These are phyloP conservation scores for Notodromas monacha DNA, from an alignment of 2,888 invertebrate species.

Conservation along the genomic window DNA sequence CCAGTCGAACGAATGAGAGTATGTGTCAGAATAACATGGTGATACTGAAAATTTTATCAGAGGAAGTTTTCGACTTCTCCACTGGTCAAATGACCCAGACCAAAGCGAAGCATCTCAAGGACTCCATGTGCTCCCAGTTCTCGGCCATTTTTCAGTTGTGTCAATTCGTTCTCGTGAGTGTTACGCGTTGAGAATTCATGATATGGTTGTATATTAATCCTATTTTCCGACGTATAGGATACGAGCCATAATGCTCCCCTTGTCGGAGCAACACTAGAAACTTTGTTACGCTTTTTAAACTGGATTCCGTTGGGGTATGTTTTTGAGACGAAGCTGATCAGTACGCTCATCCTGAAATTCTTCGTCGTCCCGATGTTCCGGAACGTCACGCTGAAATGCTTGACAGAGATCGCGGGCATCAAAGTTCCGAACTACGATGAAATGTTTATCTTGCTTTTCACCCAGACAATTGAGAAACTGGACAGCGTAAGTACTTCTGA, in stretches of 20 bases:
- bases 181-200: constrained; percentile 1
- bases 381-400: constrained; percentile 85
- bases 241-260: constrained; percentile 87
- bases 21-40: constrained; percentile 99
- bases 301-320: constrained; percentile 99
- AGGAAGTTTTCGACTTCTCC: constrained; percentile 97
- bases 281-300: constrained; percentile 74
- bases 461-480: constrained; percentile 64
- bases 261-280: constrained; percentile 81
- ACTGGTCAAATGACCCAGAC: constrained; percentile 92
- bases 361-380: constrained; percentile 86
- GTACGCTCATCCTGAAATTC: constrained; percentile 55
- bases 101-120: constrained; percentile 93
- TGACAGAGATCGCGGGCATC: constrained; percentile 84
- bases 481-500: constrained; percentile 23
- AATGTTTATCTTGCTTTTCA: constrained; percentile 60
- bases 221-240: constrained; percentile 23
- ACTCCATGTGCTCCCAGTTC: constrained; percentile 97
- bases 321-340: constrained; percentile 88
- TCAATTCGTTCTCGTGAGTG: constrained; percentile 52
- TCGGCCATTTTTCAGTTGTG: constrained; percentile 92
- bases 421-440: constrained; percentile 55
- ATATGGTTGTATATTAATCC: not conserved
- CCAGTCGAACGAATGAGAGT: constrained; percentile 91
- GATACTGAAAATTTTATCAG: constrained; percentile 79